Conservation (phyloP, 2,113 vertebrate species). For the Callospermophilus lateralis region DNA sequence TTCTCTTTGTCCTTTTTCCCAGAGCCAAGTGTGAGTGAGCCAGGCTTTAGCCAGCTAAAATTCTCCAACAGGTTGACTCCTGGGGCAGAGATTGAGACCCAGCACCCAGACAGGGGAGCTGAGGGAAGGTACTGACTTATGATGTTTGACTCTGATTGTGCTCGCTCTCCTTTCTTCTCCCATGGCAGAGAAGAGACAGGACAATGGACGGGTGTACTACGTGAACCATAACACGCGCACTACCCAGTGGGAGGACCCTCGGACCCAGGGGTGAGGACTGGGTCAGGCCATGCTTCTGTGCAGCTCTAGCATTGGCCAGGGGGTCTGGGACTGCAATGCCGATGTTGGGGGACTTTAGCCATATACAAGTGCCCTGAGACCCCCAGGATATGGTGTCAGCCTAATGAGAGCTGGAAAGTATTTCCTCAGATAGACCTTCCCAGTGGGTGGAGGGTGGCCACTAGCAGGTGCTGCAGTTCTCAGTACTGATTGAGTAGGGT, state of each 20-base stretch:
- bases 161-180: conserved; percentile 2
- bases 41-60: neutral
- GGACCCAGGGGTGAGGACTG: conserved; percentile 96
- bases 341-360: neutral
- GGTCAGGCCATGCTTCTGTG: neutral
- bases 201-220: conserved; percentile 98
- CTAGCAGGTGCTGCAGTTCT: neutral
- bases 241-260: conserved; percentile 98
- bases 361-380: neutral
- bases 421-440: neutral
- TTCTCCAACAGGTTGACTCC: neutral
- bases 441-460: neutral
- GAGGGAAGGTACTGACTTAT: neutral
- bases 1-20: neutral
- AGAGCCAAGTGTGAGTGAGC: neutral
- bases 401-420: neutral
- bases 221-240: conserved; percentile 99
- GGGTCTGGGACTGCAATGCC: neutral
- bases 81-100: neutral
- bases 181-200: conserved; percentile 96
- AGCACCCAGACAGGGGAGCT: neutral
- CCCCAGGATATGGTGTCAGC: neutral
- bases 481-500: neutral
- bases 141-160: neutral
- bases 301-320: too few relatives aligned